Conservation (phyloP, 2,888 invertebrate species). For the Apamea anceps region DNA sequence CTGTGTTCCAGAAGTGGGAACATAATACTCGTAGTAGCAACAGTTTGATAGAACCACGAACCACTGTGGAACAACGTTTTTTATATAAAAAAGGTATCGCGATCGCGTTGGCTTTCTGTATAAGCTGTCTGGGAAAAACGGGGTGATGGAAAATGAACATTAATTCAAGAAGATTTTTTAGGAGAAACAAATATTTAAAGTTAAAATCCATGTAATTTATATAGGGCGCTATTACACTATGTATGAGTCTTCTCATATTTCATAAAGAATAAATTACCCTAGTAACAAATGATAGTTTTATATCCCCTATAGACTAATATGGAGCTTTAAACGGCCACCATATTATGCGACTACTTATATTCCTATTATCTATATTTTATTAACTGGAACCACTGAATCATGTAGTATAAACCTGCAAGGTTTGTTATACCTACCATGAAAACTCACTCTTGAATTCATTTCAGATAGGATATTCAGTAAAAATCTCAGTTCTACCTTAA, state of each 20-base stretch:
- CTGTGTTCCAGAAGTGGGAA: no score
- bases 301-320: background rate
- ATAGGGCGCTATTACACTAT: background rate
- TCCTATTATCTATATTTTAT: slow-evolving; percentile 6
- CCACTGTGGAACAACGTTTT: no score
- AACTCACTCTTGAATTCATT: slow-evolving; percentile 23
- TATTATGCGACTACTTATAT: background rate
- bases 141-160: no score
- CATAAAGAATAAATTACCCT: background rate
- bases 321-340: background rate
- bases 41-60: no score
- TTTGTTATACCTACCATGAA: background rate
- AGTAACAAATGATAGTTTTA: background rate
- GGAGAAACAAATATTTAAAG: no score
- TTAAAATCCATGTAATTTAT: no score
- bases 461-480: background rate
- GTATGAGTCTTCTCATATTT: background rate
- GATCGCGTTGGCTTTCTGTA: no score
- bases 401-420: background rate
- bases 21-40: no score
- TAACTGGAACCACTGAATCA: background rate
- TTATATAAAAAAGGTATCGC: no score
- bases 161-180: no score
- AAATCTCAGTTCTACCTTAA: background rate
- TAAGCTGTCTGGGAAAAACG: no score